Evolutionary conservation across 2,888 invertebrate species (phyloP), one percentile per base, ranked within the genome.

Genomic region (Scaptomyza flava): DNA sequence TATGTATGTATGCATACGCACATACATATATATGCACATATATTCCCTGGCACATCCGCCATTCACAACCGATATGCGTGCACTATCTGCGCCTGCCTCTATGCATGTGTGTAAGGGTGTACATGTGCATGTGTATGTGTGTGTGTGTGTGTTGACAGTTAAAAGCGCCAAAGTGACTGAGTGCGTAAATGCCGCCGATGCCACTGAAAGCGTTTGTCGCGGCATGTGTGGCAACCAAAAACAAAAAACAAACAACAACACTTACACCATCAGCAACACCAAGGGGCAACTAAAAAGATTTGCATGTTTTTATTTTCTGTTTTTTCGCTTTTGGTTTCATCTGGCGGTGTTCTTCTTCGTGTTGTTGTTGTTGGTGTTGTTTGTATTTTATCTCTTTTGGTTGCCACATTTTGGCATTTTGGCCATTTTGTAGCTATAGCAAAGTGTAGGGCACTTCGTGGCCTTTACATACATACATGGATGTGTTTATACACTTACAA

Each of bases 121-220:
- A 23, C 38, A 7, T 50, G 12, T 50, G 31, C 6, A 14, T n/a
- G 7, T 36, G 41, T n/a, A n/a, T 17, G 20, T 23, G 31, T 27
- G 38, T 45, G 31, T 56, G 9, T 38, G 43, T 60, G 56, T 81
- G 71, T 63, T 87, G 76, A 81, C 85, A 76, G 68, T 70, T 72
- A 66, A 78, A 76, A 79, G 81, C 79, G 73, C 63, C 79, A 81
- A 84, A 82, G 81, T 84, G 87, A 87, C 85, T 81, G 82, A 79
- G 73, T 76, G 73, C 79, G 81, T 77, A 70, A 77, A 66, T 36
- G 14, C 50, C n/a, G 36, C 3, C 6, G 30, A 27, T 31, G 71
- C 72, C 54, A 59, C 47, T 52, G 67, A 62, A 67, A 66, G 36
- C 42, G 79, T 59, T 61, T 70, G 59, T 75, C 63, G 79, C 46